These are phyloP conservation scores for Pseudonaja textilis DNA, from an alignment of 2,113 vertebrate genomes.

Conservation along the genomic window DNA sequence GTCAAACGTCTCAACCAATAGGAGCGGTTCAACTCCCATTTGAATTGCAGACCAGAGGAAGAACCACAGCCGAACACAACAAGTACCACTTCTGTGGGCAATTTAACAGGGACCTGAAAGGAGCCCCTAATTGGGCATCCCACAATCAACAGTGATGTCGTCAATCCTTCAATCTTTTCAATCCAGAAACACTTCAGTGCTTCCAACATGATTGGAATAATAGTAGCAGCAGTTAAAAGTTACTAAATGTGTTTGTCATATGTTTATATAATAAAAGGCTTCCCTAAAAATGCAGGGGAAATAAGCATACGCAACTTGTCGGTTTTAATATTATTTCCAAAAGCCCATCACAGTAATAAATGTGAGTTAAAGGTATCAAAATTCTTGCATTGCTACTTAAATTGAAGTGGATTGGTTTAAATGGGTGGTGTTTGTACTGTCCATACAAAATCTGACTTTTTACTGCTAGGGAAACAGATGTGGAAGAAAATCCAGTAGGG, in stretches of 20 bases:
- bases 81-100: too few species aligned
- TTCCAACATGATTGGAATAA: too few species aligned
- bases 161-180: too few species aligned
- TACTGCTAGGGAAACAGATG: neutral
- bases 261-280: neutral
- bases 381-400: neutral
- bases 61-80: too few species aligned
- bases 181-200: too few species aligned
- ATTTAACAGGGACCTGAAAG: too few species aligned
- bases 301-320: neutral
- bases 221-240: neutral
- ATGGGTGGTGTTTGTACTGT: neutral
- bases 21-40: too few species aligned
- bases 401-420: neutral
- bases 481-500: neutral
- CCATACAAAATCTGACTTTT: neutral
- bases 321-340: neutral
- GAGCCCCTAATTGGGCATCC: too few species aligned
- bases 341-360: neutral
- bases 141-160: too few species aligned
- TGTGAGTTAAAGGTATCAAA: neutral
- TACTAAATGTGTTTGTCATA: neutral
- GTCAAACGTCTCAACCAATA: too few species aligned
- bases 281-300: neutral
- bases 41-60: too few species aligned